These are phyloP conservation scores for Junonia oenone DNA, from an alignment of 2,888 invertebrate species.

Conservation along the genomic window DNA sequence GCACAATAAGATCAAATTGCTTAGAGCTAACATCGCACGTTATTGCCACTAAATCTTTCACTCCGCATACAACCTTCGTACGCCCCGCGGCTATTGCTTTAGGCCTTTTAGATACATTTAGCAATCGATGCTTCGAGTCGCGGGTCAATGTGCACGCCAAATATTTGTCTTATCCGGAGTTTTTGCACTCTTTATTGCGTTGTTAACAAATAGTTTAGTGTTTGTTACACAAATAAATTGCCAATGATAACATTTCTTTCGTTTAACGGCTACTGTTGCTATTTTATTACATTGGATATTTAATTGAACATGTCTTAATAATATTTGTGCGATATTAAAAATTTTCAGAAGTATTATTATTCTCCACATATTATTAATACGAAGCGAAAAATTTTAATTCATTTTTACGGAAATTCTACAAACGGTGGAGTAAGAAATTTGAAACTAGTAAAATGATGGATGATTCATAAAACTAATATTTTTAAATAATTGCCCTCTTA, in stretches of 20 bases:
- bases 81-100: slow-evolving; percentile 53
- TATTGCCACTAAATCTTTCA: slow-evolving; percentile 78
- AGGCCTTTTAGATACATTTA: slow-evolving; percentile 60
- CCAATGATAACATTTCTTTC: neutral
- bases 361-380: no score
- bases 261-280: neutral
- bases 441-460: no score
- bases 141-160: slow-evolving; percentile 41
- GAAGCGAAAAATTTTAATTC: no score
- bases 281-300: neutral
- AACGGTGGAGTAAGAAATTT: no score
- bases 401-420: no score
- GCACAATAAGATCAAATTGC: slow-evolving; percentile 67
- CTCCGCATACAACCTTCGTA: slow-evolving; percentile 40
- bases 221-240: slow-evolving; percentile 13
- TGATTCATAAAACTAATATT: no score
- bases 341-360: no score
- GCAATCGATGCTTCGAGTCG: slow-evolving; percentile 44
- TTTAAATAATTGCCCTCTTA: no score
- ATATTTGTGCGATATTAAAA: neutral
- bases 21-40: slow-evolving; percentile 59
- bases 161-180: slow-evolving; percentile 59
- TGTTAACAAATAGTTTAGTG: slow-evolving; percentile 53
- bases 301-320: neutral
- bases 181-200: slow-evolving; percentile 60